Base-by-base conservation (phyloP, 1,140 invertebrate species). In the Copidosoma floridanum region DNA sequence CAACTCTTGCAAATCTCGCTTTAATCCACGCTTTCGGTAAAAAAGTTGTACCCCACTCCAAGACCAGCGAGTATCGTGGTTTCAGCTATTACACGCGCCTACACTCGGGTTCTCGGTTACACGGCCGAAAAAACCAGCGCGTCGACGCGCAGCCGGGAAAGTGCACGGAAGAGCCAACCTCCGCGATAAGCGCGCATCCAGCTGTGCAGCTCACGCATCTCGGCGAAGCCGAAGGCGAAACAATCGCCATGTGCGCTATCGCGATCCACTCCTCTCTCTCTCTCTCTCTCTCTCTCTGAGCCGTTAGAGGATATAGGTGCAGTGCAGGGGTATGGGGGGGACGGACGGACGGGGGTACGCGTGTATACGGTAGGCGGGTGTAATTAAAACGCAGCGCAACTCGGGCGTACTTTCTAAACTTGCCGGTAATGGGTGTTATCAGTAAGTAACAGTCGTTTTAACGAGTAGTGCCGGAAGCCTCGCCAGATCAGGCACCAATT, bases 381-480 rank as follows among this genome's bases (percentile, higher is more conserved):
- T 68, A 74, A 74, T 75, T 75, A 75, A 71, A 71, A 71, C 65
- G 29, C 57, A 57, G 47, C 63, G 65, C 70, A 73, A 73, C 72
- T 69, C 66, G 67, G 71, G 67, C 65, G 68, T 66, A 72, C 63
- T 65, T 64, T 59, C 67, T 60, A 71, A 74, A 73, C 65, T 74
- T 71, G 47, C 46, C 61, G 55, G 71, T 74, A 75, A 72, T 69
- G 68, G 61, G 54, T 64, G 65, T 67, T 72, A 75, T 73, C 70
- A 68, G 66, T 65, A 63, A 38, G 64, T 71, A 69, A 69, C 66
- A 69, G 64, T 66, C 68, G 67, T 68, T 75, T 63, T 68, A 74
- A 73, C 63, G 70, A 75, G 68, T 71, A 71, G 63, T 50, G 64
- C 63, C 29, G 38, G 52, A 47, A 66, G 62, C 35, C 20, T 35